A percentile compares a stretch with the other conserved stretches of the same genome.
These are phyloP conservation scores for Pomacea maculata DNA, from an alignment of 1,140 invertebrate species.

Conservation along the genomic window DNA sequence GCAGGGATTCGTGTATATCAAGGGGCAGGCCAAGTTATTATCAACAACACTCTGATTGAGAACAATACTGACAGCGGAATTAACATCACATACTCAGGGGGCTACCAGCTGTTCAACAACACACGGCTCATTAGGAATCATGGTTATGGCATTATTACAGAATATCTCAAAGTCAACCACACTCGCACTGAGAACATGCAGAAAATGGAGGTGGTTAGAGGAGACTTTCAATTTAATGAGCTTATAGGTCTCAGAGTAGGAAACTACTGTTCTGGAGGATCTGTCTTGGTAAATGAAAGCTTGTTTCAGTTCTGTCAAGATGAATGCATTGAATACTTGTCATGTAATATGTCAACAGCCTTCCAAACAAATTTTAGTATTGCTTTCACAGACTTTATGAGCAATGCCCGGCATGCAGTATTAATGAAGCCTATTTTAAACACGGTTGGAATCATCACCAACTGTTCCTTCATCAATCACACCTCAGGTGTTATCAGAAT, in stretches of 20 bases:
- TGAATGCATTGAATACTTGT: constrained; percentile 61
- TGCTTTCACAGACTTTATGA: constrained; percentile 57
- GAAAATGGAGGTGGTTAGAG: constrained; percentile 52
- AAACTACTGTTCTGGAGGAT: constrained; percentile 59
- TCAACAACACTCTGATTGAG: constrained; percentile 56
- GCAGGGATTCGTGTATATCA: constrained; percentile 60
- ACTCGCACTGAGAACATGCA: constrained; percentile 50
- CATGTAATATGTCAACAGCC: constrained; percentile 55
- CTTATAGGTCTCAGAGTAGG: constrained; percentile 60
- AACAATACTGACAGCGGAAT: constrained; percentile 55
- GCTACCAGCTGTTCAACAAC: constrained; percentile 86
- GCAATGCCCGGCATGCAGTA: constrained; percentile 59
- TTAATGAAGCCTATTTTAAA: constrained; percentile 60
- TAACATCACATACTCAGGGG: constrained; percentile 91
- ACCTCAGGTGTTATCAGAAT: constrained; percentile 85
- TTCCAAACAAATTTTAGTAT: constrained; percentile 58
- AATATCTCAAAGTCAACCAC: constrained; percentile 51
- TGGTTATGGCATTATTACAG: constrained; percentile 59
- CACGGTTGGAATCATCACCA: constrained; percentile 61
- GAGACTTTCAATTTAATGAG: constrained; percentile 53
- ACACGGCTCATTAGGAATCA: constrained; percentile 71
- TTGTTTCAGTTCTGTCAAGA: constrained; percentile 52
- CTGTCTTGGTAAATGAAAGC: constrained; percentile 57
- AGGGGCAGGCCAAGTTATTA: constrained; percentile 59
- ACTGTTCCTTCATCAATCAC: constrained; percentile 86